phyloP scores from a whole-genome alignment of 2,888 invertebrate species.

The Parascotia fuliginaria region DNA sequence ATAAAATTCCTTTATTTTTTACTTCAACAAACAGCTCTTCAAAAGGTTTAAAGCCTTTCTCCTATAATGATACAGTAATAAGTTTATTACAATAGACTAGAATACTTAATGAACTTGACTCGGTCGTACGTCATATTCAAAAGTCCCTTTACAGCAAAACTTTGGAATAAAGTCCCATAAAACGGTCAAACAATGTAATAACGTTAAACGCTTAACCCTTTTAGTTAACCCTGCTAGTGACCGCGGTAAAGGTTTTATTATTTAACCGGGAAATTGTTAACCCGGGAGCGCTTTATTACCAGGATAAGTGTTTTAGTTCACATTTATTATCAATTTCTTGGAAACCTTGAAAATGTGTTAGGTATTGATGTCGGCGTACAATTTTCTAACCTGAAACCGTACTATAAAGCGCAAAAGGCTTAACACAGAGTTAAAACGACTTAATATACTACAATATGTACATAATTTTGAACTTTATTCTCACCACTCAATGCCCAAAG shows the following conservation, averaged over 20 bases:
- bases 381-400: too few relatives aligned
- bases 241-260: conserved; percentile 46
- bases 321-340: conserved; percentile 33
- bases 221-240: conserved; percentile 45
- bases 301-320: conserved; percentile 19
- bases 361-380: too few relatives aligned
- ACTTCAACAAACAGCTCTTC: too few relatives aligned
- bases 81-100: neutral
- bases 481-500: too few relatives aligned
- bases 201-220: conserved; percentile 37
- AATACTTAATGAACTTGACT: neutral
- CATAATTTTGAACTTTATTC: too few relatives aligned
- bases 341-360: conserved; percentile 8
- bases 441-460: too few relatives aligned
- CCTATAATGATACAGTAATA: neutral
- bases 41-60: too few relatives aligned
- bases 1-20: too few relatives aligned
- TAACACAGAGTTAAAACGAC: too few relatives aligned
- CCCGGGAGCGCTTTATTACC: conserved; percentile 42
- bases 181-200: conserved; percentile 33
- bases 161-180: conserved; percentile 28
- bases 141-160: conserved; percentile 3
- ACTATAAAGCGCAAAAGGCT: too few relatives aligned
- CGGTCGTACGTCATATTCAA: neutral
- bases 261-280: conserved; percentile 44